Percentiles rank a stretch among this genome's conserved stretches.
phyloP scores from a whole-genome alignment of 2,888 invertebrate genomes.

The Stenoptilia bipunctidactyla region DNA sequence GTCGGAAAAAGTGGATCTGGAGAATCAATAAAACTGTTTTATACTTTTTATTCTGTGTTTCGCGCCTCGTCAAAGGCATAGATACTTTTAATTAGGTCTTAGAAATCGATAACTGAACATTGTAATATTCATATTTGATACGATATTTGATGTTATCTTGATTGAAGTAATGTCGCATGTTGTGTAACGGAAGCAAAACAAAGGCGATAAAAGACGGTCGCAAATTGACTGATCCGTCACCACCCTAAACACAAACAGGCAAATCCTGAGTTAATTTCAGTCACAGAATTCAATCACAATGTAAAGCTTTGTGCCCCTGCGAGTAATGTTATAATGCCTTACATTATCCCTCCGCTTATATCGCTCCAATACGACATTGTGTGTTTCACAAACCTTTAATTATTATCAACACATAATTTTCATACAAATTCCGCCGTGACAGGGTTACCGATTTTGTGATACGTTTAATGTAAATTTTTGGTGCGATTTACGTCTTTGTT shows the following conservation, averaged over 20 bases:
- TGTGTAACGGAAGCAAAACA: slow-evolving; percentile 28
- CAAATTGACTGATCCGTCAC: slow-evolving; percentile 59
- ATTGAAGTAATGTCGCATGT: slow-evolving; percentile 1
- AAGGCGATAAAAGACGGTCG: slow-evolving; percentile 45
- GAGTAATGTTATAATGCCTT: slow-evolving; percentile 66
- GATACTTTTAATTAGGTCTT: no score
- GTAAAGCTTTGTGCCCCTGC: slow-evolving; percentile 60
- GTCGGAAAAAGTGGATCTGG: slow-evolving; percentile 17
- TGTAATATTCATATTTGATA: no score
- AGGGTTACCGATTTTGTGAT: slow-evolving; percentile 37
- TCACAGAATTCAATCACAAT: slow-evolving; percentile 68
- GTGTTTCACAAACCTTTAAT: slow-evolving; percentile 56
- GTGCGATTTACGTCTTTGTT: no score
- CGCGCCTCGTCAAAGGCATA: background rate
- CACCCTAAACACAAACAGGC: slow-evolving; percentile 14
- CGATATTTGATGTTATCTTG: slow-evolving; percentile 2
- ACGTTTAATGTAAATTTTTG: background rate
- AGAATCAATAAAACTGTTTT: background rate
- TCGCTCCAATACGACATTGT: slow-evolving; percentile 48
- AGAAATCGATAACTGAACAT: no score
- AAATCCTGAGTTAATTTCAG: slow-evolving; percentile 72
- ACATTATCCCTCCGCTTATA: slow-evolving; percentile 54
- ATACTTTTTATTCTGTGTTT: background rate
- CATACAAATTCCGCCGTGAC: slow-evolving; percentile 44
- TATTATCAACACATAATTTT: slow-evolving; percentile 71